Evolutionary conservation across 2,888 invertebrate genomes (phyloP).

Genomic region (Punctoribates punctum): DNA sequence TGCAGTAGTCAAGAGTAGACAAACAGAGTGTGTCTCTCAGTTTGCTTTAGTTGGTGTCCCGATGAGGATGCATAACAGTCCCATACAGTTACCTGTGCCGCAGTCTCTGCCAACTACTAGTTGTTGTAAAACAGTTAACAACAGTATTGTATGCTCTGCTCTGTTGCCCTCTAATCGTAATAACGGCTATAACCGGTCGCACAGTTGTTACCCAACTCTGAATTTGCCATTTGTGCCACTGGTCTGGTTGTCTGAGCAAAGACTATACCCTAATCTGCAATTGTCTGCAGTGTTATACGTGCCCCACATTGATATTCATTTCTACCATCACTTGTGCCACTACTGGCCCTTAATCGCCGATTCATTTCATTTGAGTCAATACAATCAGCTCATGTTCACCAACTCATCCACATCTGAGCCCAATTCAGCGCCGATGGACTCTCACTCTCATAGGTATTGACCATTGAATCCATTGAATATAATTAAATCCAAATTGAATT

Average conservation of each 20-base stretch:
- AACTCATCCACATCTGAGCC: neutral
- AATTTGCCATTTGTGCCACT: conserved; percentile 27
- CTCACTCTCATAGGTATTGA: conserved; percentile 26
- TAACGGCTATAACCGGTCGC: neutral
- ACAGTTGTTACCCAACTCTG: neutral
- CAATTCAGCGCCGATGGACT: conserved; percentile 17
- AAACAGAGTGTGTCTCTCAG: neutral
- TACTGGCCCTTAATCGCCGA: conserved; percentile 16
- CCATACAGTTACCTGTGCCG: neutral
- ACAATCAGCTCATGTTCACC: conserved; percentile 19
- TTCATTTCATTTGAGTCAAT: neutral
- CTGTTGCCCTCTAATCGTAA: neutral
- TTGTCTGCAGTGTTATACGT: conserved; percentile 26
- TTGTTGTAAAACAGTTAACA: neutral
- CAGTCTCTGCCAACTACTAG: neutral
- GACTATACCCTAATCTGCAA: neutral
- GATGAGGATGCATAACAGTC: conserved; percentile 26
- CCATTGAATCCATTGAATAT: neutral
- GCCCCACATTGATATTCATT: neutral
- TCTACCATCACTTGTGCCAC: conserved; percentile 11
- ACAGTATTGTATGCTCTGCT: neutral
- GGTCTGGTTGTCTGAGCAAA: neutral
- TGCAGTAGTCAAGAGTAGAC: neutral
- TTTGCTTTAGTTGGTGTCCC: conserved; percentile 5
- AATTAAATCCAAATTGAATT: no score